These are phyloP conservation scores for Forpus xanthops DNA, from an alignment of 2,797 vertebrate species.

Conservation along the genomic window DNA sequence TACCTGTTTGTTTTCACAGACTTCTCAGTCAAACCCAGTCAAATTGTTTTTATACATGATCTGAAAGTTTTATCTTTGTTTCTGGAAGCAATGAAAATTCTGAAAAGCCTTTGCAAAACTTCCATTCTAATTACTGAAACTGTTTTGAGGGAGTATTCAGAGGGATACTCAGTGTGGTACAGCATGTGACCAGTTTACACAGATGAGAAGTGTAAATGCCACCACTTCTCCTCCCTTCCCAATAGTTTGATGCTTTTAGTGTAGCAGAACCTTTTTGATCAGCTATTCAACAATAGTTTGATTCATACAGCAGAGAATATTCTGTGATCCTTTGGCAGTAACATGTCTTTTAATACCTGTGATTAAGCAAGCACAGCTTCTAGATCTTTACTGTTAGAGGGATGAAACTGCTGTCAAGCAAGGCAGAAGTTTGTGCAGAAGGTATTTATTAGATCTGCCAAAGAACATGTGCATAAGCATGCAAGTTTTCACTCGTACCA, in stretches of 20 bases:
- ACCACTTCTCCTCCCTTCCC: not conserved
- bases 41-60: rapidly evolving
- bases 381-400: not conserved
- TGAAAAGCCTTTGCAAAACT: not conserved
- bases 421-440: not conserved
- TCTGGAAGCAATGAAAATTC: not conserved
- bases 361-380: not conserved
- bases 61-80: rapidly evolving
- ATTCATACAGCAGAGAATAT: not conserved
- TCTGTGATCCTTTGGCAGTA: not conserved
- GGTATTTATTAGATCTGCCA: not conserved
- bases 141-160: not conserved
- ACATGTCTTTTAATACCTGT: not conserved
- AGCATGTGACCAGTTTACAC: not conserved
- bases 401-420: not conserved
- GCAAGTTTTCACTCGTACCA: not conserved
- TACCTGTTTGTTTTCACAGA: not conserved
- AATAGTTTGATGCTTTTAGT: not conserved
- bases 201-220: not conserved
- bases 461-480: rapidly evolving
- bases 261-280: not conserved
- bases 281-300: not conserved
- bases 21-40: not conserved
- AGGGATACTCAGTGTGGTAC: not conserved
- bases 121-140: not conserved